Evolutionary conservation across 2,888 invertebrate species (phyloP), one percentile per base, ranked within the genome.

Genomic region (Drosophila paranaensis): DNA sequence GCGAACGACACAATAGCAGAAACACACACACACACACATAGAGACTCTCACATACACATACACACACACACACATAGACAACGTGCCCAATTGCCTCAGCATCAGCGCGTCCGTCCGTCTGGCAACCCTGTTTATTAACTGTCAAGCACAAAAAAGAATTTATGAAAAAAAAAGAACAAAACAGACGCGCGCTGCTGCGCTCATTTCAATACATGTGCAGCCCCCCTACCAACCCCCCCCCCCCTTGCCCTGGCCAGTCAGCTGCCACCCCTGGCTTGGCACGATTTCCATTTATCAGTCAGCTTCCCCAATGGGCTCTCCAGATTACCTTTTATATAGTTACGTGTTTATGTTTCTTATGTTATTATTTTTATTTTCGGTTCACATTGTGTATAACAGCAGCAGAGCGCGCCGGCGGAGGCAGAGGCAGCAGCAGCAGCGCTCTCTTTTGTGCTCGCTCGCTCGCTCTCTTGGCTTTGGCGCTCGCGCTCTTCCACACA

Each of bases 331-430:
- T 84, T 87, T 82, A 80, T 83, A 80, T 72, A 83, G 87, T 83
- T 83, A 83, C 75, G 87, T 86, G 87, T 87, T 83, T 84, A 83
- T 83, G 83, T 81, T 83, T 81, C 84, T 75, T 81, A 58, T 82
- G 80, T 82, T 87, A 82, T 87, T 84, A 87, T 87, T 84, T 83
- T 87, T 78, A 78, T 82, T 76, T 78, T 75, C 65, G 76, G 76
- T 79, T 73, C 76, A 39, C 60, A 60, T 54, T 78, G 78, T 68
- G 77, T 68, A 55, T 42, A 55, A 55, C 30, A 55, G 27, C 40
- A 2, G 51, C 33, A 14, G 20, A 20, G 42, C 16, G 20, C 42
- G 20, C 2, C 6, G 16, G 37, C 39, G 27, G 53, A 25, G 27
- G 16, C 2, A 16, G 8, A n/a, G n/a, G 27, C 60, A 61, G 20